phyloP scores from a whole-genome alignment of 2,797 vertebrate species.

The Propithecus perrieri region DNA sequence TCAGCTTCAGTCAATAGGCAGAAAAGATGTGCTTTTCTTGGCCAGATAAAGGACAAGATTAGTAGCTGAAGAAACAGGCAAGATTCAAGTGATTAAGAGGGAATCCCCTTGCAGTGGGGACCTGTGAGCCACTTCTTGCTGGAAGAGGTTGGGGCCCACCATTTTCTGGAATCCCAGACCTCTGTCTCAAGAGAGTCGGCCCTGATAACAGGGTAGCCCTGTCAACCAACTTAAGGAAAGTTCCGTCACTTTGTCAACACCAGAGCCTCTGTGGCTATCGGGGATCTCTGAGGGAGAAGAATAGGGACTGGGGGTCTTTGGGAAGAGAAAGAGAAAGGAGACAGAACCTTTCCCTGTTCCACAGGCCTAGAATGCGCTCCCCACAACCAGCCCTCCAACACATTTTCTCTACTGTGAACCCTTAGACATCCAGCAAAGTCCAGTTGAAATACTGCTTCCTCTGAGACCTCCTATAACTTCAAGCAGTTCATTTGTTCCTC shows the following conservation, averaged over 20 bases:
- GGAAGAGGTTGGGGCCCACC: not conserved
- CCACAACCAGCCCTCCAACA: not conserved
- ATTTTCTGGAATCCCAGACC: not conserved
- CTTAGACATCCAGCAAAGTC: not conserved
- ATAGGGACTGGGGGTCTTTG: not conserved
- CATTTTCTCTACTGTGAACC: not conserved
- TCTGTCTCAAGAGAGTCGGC: not conserved
- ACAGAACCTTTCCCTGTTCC: not conserved
- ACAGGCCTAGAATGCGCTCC: not conserved
- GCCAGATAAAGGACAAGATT: constrained; percentile 23
- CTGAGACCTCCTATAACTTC: not conserved
- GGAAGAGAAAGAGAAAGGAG: not conserved
- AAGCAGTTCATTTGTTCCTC: not conserved
- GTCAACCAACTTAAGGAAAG: not conserved
- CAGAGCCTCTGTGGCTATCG: not conserved
- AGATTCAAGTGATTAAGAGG: not conserved
- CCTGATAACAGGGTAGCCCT: not conserved
- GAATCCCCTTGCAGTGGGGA: not conserved
- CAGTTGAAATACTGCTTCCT: not conserved
- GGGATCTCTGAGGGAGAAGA: not conserved
- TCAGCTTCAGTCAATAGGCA: constrained; percentile 12
- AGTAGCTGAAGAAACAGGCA: constrained; percentile 25
- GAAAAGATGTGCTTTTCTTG: not conserved
- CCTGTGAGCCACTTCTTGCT: not conserved
- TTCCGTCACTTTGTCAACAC: not conserved